These are phyloP conservation scores for Rhyzopertha dominica DNA, from an alignment of 1,140 invertebrate species.

Conservation along the genomic window DNA sequence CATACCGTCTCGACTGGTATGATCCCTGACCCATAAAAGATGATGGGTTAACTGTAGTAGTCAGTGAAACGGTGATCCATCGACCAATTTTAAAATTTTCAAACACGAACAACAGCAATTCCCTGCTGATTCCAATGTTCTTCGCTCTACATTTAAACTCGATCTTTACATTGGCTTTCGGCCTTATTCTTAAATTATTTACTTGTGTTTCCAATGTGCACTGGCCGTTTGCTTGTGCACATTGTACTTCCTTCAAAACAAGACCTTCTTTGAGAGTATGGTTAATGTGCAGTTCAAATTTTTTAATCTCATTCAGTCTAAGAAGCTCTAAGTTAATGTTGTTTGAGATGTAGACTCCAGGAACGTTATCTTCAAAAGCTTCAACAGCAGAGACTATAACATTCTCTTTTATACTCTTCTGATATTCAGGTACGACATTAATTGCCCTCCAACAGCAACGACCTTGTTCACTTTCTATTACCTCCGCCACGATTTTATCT, in stretches of 20 bases:
- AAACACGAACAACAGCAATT: conserved; percentile 56
- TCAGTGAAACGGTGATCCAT: conserved; percentile 49
- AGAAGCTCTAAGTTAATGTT: conserved; percentile 34
- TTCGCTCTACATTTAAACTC: conserved; percentile 48
- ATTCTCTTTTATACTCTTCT: conserved; percentile 28
- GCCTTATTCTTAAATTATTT: conserved; percentile 40
- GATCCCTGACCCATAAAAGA: too few species aligned
- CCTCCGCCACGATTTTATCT: conserved; percentile 55
- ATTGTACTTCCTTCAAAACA: conserved; percentile 22
- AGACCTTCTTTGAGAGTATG: conserved; percentile 27
- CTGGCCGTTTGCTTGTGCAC: conserved; percentile 40
- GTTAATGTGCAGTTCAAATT: conserved; percentile 32
- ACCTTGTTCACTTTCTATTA: conserved; percentile 64
- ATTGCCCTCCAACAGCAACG: conserved; percentile 56
- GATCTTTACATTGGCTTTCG: conserved; percentile 39
- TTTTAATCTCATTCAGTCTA: conserved; percentile 41
- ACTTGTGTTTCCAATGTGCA: conserved; percentile 31
- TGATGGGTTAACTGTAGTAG: too few species aligned
- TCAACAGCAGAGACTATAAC: conserved; percentile 5
- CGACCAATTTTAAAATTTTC: conserved; percentile 53
- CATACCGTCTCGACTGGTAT: conserved; percentile 7
- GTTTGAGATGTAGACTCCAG: conserved; percentile 36
- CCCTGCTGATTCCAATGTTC: conserved; percentile 54
- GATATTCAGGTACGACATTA: conserved; percentile 45
- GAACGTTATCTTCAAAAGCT: conserved; percentile 25